Evolutionary conservation across 1,140 invertebrate genomes (phyloP).

Genomic region (Hetaerina americana): DNA sequence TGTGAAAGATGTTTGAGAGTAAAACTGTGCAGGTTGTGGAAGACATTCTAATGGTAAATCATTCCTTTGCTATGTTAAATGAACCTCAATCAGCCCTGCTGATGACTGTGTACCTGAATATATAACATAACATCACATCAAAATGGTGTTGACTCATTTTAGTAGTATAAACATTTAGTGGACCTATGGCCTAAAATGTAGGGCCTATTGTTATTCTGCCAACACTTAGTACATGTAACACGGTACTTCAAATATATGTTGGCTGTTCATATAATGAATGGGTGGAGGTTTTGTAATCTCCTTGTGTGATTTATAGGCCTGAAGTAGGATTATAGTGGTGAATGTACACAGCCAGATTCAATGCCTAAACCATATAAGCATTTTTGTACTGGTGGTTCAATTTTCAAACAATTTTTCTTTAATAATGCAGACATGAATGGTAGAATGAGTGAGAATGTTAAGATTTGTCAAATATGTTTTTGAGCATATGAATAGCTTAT

Average conservation of each 20-base stretch:
- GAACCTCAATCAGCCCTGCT: not conserved
- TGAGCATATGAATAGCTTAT: not conserved
- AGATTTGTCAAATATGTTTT: not conserved
- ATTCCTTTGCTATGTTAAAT: not conserved
- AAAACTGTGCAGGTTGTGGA: not conserved
- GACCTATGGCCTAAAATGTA: not conserved
- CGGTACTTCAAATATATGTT: not conserved
- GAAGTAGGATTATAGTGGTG: not conserved
- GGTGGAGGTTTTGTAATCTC: not conserved
- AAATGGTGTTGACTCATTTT: not conserved
- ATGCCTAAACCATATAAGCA: not conserved
- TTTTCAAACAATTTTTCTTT: not conserved
- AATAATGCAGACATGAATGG: not conserved
- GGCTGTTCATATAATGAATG: not conserved
- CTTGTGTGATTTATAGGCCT: not conserved
- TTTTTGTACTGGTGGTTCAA: not conserved
- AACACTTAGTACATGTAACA: not conserved
- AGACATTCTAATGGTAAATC: not conserved
- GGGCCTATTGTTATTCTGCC: slow-evolving; percentile 2
- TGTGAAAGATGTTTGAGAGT: not conserved
- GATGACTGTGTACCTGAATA: slow-evolving; percentile 6
- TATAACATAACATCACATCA: slow-evolving; percentile 7
- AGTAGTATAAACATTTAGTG: slow-evolving; percentile 1
- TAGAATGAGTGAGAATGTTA: not conserved
- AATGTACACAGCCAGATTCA: not conserved